These are phyloP conservation scores for Phalacrocorax aristotelis DNA, from an alignment of 2,113 vertebrate genomes.

Conservation along the genomic window DNA sequence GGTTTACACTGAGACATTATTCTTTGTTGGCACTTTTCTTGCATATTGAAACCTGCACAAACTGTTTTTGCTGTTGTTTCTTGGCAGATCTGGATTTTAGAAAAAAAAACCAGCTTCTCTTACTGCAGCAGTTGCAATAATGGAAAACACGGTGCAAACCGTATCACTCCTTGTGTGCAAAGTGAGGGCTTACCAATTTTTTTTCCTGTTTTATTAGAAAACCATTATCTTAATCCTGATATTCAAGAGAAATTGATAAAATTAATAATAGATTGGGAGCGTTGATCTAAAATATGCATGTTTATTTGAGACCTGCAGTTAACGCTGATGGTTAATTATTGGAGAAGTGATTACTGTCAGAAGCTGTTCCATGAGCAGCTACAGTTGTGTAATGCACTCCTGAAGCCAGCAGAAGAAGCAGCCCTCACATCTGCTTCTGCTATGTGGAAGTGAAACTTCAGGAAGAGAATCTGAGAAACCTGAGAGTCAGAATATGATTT, in stretches of 20 bases:
- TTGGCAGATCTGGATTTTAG: neutral
- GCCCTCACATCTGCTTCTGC: neutral
- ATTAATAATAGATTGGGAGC: neutral
- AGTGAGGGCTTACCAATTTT: neutral
- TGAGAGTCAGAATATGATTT: neutral
- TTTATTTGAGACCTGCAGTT: neutral
- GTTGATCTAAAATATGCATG: neutral
- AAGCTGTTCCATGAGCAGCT: neutral
- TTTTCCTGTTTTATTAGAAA: neutral
- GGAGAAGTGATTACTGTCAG: neutral
- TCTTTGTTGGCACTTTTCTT: neutral
- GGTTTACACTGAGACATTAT: neutral
- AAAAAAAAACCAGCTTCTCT: neutral
- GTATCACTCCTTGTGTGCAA: neutral
- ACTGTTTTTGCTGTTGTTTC: neutral
- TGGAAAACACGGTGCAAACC: neutral
- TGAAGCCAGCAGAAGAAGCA: neutral
- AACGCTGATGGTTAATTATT: neutral
- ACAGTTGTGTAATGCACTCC: neutral
- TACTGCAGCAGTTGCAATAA: neutral
- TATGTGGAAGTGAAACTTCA: neutral
- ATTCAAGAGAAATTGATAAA: neutral
- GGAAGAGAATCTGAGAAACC: neutral
- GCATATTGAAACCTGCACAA: neutral
- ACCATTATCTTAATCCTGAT: neutral